Evolutionary conservation across 2,888 invertebrate species (phyloP).

Genomic region (Acronicta leporina): DNA sequence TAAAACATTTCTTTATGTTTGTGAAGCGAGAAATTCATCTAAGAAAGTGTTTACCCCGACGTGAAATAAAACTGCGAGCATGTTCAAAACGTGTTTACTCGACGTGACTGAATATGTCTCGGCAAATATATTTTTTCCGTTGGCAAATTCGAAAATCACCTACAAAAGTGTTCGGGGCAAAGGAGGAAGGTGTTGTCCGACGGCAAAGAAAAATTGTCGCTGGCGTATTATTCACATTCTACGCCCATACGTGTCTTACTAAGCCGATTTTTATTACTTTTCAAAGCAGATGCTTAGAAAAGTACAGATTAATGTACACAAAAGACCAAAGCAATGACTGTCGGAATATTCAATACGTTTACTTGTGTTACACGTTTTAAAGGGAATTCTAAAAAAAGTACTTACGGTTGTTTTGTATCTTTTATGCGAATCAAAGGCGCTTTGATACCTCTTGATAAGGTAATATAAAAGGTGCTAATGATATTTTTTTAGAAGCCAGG

Average conservation of each 20-base stretch:
- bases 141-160: slow-evolving; percentile 62
- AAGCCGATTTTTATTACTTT: slow-evolving; percentile 87
- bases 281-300: slow-evolving; percentile 78
- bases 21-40: slow-evolving; percentile 80
- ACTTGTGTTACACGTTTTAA: slow-evolving; percentile 39
- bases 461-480: slow-evolving; percentile 14
- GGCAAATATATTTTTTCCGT: slow-evolving; percentile 69
- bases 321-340: slow-evolving; percentile 70
- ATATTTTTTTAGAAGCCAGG: slow-evolving; percentile 10
- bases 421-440: slow-evolving; percentile 26
- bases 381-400: slow-evolving; percentile 41
- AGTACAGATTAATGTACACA: slow-evolving; percentile 77
- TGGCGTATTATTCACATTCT: slow-evolving; percentile 71
- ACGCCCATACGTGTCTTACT: slow-evolving; percentile 74
- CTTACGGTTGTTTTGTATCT: slow-evolving; percentile 17
- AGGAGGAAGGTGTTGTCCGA: slow-evolving; percentile 37
- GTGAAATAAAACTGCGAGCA: slow-evolving; percentile 81
- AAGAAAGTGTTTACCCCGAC: slow-evolving; percentile 80
- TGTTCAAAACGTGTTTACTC: slow-evolving; percentile 78
- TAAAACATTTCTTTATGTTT: slow-evolving; percentile 80
- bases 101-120: slow-evolving; percentile 68
- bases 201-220: slow-evolving; percentile 57
- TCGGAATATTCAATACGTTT: slow-evolving; percentile 54
- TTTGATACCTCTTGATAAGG: slow-evolving; percentile 31
- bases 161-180: slow-evolving; percentile 49